Evolutionary conservation across 2,888 invertebrate species (phyloP).

Genomic region (Eledone cirrhosa): DNA sequence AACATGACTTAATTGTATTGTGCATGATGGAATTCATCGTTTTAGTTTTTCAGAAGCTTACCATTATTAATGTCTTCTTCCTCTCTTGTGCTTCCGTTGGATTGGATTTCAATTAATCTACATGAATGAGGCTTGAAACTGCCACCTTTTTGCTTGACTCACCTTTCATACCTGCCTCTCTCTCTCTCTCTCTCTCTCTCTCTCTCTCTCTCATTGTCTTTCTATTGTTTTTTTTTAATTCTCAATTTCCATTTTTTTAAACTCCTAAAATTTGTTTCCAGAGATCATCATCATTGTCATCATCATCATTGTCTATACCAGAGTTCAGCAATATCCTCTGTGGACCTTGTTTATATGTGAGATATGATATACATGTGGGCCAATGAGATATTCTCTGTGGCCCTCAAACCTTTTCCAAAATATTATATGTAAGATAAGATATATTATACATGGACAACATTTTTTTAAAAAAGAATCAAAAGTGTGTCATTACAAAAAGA

Average conservation of each 20-base stretch:
- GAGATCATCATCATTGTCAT: not conserved
- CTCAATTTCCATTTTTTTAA: too few species aligned
- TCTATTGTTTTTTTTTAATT: not conserved
- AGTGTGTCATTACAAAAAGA: too few species aligned
- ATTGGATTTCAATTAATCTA: too few species aligned
- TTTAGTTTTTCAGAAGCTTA: constrained; percentile 14
- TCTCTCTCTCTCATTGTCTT: not conserved
- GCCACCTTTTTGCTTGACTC: not conserved
- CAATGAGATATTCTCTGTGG: too few species aligned
- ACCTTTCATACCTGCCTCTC: not conserved
- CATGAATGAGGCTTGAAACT: too few species aligned
- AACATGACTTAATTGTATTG: not conserved
- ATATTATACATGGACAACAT: too few species aligned
- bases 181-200: not conserved
- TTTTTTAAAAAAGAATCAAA: too few species aligned
- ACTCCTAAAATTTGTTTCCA: too few species aligned
- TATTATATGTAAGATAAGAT: too few species aligned
- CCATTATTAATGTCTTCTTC: too few species aligned
- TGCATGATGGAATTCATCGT: constrained; percentile 15
- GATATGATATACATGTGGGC: not conserved
- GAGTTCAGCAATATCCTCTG: not conserved
- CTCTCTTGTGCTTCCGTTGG: too few species aligned
- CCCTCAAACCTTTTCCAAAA: too few species aligned
- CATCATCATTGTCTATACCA: not conserved
- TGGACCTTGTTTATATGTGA: not conserved